Conservation (phyloP, 2,888 invertebrate genomes). For the Meloe dianella region DNA sequence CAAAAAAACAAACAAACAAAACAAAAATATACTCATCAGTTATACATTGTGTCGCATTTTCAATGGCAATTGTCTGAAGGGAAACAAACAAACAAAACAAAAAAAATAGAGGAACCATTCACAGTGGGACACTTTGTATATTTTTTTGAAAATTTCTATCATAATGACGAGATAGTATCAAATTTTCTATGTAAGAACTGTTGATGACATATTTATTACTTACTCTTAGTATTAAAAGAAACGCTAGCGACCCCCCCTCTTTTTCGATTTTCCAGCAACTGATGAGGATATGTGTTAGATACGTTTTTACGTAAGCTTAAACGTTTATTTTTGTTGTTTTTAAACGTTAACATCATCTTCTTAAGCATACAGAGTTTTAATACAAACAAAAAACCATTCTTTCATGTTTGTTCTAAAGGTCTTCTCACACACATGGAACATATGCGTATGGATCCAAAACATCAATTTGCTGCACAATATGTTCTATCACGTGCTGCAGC, state of each 20-base stretch:
- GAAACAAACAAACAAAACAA: too few species aligned
- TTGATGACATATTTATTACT: slow-evolving; percentile 12
- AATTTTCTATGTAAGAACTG: slow-evolving; percentile 19
- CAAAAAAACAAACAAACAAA: not conserved
- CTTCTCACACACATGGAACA: slow-evolving; percentile 94
- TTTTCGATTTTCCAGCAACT: slow-evolving; percentile 16
- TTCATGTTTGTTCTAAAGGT: slow-evolving; percentile 64
- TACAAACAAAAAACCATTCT: not conserved
- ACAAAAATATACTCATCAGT: slow-evolving; percentile 28
- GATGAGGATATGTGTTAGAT: slow-evolving; percentile 27
- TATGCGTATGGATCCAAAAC: slow-evolving; percentile 96
- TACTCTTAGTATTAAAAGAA: not conserved
- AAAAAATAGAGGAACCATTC: not conserved
- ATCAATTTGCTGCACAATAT: slow-evolving; percentile 94
- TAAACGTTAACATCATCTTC: not conserved
- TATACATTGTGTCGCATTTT: not conserved
- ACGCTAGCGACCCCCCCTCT: not conserved
- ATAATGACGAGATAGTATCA: slow-evolving; percentile 12
- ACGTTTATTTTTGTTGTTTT: not conserved
- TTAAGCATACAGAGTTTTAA: too few species aligned
- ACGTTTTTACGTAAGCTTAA: not conserved
- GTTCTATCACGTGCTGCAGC: slow-evolving; percentile 90
- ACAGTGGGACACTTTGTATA: slow-evolving; percentile 4
- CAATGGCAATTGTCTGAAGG: too few species aligned
- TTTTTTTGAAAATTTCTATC: slow-evolving; percentile 15